Conservation (phyloP, 2,113 vertebrate genomes). For the Meleagris gallopavo region DNA sequence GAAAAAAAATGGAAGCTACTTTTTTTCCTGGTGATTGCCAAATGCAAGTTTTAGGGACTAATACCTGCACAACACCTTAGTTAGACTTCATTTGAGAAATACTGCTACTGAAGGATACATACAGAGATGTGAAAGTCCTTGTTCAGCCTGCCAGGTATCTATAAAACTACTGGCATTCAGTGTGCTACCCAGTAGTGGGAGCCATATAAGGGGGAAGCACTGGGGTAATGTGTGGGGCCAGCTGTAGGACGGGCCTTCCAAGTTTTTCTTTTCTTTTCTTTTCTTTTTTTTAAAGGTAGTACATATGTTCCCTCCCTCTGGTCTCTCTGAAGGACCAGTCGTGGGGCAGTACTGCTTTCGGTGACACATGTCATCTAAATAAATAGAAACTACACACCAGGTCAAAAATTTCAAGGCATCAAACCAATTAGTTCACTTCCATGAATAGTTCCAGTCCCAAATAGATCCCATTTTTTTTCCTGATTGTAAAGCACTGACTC, state of each 20-base stretch:
- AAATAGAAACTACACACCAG: background rate
- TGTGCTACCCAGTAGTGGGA: background rate
- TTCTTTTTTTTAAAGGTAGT: background rate
- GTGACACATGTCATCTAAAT: background rate
- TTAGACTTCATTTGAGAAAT: background rate
- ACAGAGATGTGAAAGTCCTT: background rate
- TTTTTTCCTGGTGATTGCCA: background rate
- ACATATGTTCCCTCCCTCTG: rapidly evolving
- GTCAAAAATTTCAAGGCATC: background rate
- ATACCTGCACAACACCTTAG: background rate
- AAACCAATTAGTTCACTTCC: background rate
- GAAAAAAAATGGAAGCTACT: background rate
- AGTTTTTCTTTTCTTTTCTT: background rate
- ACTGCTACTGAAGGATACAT: background rate
- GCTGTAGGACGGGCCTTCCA: background rate
- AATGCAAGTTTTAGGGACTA: background rate
- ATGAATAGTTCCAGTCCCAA: background rate
- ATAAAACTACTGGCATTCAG: background rate
- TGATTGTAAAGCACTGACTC: background rate
- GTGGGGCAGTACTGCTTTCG: background rate
- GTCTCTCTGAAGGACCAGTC: background rate
- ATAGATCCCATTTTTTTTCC: background rate
- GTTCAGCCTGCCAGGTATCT: background rate
- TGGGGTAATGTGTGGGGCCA: background rate
- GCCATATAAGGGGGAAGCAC: background rate